Percentiles rank a stretch among this genome's conserved stretches.
Conservation (phyloP, 2,888 invertebrate genomes). For the Dynastes grantii region DNA sequence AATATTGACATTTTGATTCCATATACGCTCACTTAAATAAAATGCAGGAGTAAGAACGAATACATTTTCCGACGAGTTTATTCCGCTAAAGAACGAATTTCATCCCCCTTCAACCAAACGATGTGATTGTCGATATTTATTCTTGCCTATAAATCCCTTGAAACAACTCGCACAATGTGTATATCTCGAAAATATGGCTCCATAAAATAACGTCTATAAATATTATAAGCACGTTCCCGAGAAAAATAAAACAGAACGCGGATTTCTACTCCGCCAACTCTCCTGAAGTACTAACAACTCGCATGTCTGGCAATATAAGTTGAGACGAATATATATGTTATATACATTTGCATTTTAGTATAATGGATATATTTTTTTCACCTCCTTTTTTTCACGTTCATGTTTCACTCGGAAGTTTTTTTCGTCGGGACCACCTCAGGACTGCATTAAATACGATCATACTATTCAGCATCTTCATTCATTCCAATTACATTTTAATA, state of each 20-base stretch:
- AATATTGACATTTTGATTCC: conserved; percentile 30
- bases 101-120: neutral
- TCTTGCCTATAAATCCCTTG: conserved; percentile 31
- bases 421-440: neutral
- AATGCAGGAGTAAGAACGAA: neutral
- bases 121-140: conserved; percentile 40
- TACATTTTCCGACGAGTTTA: conserved; percentile 20
- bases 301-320: conserved; percentile 59
- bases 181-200: conserved; percentile 32
- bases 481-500: conserved; percentile 31
- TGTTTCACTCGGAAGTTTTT: conserved; percentile 7
- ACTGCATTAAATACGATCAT: neutral
- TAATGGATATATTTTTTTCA: conserved; percentile 54
- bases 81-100: conserved; percentile 9
- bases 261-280: conserved; percentile 50
- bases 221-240: conserved; percentile 59
- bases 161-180: conserved; percentile 38
- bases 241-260: conserved; percentile 55
- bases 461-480: conserved; percentile 6
- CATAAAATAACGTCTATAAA: conserved; percentile 54
- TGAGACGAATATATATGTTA: conserved; percentile 42
- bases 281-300: conserved; percentile 53
- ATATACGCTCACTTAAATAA: conserved; percentile 15
- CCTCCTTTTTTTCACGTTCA: conserved; percentile 28
- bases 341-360: conserved; percentile 57